Conservation (phyloP, 2,888 invertebrate genomes). For the Tetramorium bicarinatum region DNA sequence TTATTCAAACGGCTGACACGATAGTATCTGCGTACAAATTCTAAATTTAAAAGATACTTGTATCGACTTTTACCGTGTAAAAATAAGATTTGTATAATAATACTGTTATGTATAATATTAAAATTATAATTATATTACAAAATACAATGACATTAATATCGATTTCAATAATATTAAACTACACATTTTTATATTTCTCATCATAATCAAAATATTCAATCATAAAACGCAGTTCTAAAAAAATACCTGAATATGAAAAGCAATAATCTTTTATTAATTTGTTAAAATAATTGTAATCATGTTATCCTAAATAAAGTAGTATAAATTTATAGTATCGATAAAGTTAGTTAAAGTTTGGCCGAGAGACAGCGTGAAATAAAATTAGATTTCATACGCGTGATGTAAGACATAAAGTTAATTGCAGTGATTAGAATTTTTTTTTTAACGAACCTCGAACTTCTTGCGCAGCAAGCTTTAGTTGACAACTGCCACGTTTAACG, state of each 20-base stretch:
- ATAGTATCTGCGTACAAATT: slow-evolving; percentile 28
- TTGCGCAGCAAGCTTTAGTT: slow-evolving; percentile 87
- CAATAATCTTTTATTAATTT: not conserved
- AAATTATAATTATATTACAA: not conserved
- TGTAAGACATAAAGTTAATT: not conserved
- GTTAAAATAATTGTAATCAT: not conserved
- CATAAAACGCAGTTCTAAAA: not conserved
- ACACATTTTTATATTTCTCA: not conserved
- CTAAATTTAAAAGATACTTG: slow-evolving; percentile 26
- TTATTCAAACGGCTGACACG: slow-evolving; percentile 51
- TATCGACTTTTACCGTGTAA: not conserved
- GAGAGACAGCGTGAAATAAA: slow-evolving; percentile 1
- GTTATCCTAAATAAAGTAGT: not conserved
- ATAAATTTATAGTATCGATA: not conserved
- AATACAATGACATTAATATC: not conserved
- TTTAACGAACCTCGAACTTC: slow-evolving; percentile 87
- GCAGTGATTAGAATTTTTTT: slow-evolving; percentile 15
- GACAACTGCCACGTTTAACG: slow-evolving; percentile 87
- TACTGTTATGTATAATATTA: not conserved
- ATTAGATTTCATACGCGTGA: not conserved
- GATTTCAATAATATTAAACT: not conserved
- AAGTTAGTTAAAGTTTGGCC: not conserved
- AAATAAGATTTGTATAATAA: not conserved
- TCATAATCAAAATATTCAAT: not conserved
- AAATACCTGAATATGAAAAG: not conserved